Percentiles rank a stretch among this genome's conserved stretches.
Conservation (phyloP, 2,797 vertebrate genomes). For the Malacoraja senta region DNA sequence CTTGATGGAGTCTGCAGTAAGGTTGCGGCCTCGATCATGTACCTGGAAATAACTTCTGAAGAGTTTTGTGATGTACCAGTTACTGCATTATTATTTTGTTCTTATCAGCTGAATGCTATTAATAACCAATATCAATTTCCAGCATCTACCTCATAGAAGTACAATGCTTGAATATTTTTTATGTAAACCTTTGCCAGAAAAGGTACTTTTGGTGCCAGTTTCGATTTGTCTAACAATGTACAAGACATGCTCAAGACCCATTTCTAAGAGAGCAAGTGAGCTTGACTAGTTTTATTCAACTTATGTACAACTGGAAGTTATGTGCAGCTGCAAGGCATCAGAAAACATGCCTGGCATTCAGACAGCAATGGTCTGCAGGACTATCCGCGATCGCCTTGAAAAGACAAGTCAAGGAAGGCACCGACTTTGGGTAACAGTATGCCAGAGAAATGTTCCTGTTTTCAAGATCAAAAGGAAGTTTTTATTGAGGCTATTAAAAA, state of each 20-base stretch:
- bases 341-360: conserved; percentile 2
- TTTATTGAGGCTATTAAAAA: conserved; percentile 30
- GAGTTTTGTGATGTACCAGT: not conserved
- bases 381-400: not conserved
- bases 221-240: not conserved
- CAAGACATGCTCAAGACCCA: not conserved
- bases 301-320: not conserved
- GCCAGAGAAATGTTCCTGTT: conserved; percentile 24
- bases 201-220: not conserved
- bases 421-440: not conserved
- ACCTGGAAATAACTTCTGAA: not conserved
- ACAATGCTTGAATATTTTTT: not conserved
- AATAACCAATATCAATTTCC: not conserved
- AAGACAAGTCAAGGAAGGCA: conserved; percentile 10
- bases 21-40: not conserved
- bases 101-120: not conserved
- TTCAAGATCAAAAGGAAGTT: conserved; percentile 16
- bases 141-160: not conserved
- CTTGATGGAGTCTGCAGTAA: not conserved
- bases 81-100: not conserved
- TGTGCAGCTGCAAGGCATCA: conserved; percentile 25
- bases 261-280: not conserved
- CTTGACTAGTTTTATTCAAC: not conserved
- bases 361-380: not conserved
- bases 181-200: not conserved